phyloP scores from a whole-genome alignment of 2,797 vertebrate genomes.

The Tragelaphus eurycerus region DNA sequence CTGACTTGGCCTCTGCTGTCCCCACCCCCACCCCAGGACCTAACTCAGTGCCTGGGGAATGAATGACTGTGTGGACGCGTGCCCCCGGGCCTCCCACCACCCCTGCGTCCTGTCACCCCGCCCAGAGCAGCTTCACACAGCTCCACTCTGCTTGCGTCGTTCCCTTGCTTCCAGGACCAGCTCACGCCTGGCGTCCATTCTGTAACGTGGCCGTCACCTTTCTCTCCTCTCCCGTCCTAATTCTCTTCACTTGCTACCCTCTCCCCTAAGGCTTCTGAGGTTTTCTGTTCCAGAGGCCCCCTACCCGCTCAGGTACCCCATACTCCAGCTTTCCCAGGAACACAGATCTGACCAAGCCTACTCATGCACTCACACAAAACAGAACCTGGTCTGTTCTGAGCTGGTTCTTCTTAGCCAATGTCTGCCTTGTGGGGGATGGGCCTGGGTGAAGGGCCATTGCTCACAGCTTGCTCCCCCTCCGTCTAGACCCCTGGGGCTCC shows the following conservation, averaged over 20 bases:
- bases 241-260: background rate
- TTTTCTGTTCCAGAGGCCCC: background rate
- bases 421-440: background rate
- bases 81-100: background rate
- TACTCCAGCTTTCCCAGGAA: background rate
- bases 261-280: background rate
- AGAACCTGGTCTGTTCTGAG: background rate
- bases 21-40: background rate
- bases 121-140: background rate
- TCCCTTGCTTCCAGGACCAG: background rate
- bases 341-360: background rate
- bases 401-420: background rate
- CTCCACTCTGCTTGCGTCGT: accelerated
- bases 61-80: background rate
- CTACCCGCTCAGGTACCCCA: background rate
- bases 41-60: background rate
- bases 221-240: background rate
- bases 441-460: background rate
- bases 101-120: no score
- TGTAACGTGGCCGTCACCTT: background rate
- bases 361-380: background rate
- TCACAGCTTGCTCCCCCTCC: background rate
- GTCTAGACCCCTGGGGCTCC: background rate
- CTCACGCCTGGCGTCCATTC: background rate
- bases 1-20: background rate